Evolutionary conservation across 2,888 invertebrate genomes (phyloP).

Genomic region (Ochropleura plecta): DNA sequence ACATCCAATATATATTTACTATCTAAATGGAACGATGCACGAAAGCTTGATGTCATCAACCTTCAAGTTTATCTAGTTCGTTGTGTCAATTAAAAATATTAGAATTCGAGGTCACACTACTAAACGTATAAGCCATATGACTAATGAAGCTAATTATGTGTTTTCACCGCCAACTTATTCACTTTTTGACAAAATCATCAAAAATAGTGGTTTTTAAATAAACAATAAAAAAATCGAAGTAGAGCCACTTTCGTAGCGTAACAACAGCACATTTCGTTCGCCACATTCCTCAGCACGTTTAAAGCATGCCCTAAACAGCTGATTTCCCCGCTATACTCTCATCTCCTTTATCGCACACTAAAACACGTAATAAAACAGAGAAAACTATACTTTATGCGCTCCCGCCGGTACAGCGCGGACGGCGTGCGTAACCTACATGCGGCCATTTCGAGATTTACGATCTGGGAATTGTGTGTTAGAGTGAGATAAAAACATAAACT

Average conservation of each 20-base stretch:
- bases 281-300: conserved; percentile 90
- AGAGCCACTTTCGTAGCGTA: conserved; percentile 80
- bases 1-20: conserved; percentile 13
- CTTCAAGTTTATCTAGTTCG: conserved; percentile 2
- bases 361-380: conserved; percentile 90
- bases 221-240: conserved; percentile 68
- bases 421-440: conserved; percentile 91
- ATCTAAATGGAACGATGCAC: conserved; percentile 17
- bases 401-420: conserved; percentile 87
- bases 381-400: conserved; percentile 90
- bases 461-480: conserved; percentile 91
- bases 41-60: conserved; percentile 21
- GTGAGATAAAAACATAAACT: conserved; percentile 89
- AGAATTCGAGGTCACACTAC: conserved; percentile 11
- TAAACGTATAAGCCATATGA: conserved; percentile 17
- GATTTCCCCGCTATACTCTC: conserved; percentile 88
- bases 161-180: conserved; percentile 3
- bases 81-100: conserved; percentile 12
- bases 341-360: conserved; percentile 88
- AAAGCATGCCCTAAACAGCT: conserved; percentile 91
- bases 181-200: conserved; percentile 6
- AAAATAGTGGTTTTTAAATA: conserved; percentile 28
- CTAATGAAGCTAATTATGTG: conserved; percentile 10
- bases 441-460: conserved; percentile 91
- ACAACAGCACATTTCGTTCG: conserved; percentile 86